A percentile compares a stretch with the other conserved stretches of the same genome.
Evolutionary conservation across 2,888 invertebrate species (phyloP).

Genomic region (Aquatica leii): DNA sequence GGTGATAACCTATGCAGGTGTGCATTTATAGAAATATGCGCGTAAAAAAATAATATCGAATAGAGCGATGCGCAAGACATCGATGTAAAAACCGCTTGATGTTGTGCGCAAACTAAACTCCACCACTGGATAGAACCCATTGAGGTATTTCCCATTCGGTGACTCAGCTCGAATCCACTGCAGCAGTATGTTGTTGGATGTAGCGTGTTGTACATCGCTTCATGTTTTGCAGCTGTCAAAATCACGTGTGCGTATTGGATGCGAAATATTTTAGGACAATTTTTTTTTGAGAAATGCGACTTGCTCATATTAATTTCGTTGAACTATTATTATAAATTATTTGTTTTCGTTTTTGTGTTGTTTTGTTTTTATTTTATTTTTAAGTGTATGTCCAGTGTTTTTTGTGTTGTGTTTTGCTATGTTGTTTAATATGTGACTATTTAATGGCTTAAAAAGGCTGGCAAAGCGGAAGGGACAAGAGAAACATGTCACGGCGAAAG

Average conservation of each 20-base stretch:
- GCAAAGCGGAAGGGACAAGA: conserved; percentile 54
- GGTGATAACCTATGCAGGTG: conserved; percentile 21
- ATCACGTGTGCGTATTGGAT: conserved; percentile 38
- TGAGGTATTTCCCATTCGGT: conserved; percentile 35
- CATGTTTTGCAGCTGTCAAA: conserved; percentile 35
- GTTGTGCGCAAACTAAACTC: conserved; percentile 34
- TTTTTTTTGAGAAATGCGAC: conserved; percentile 10
- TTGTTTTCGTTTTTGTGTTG: conserved; percentile 34
- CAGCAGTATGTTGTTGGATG: conserved; percentile 35
- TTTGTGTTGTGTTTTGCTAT: conserved; percentile 38
- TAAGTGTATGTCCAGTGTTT: conserved; percentile 36
- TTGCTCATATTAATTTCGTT: background rate
- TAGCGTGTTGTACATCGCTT: conserved; percentile 26
- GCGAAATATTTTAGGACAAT: conserved; percentile 19
- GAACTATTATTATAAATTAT: background rate
- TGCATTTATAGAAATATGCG: conserved; percentile 11
- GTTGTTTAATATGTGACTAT: conserved; percentile 49
- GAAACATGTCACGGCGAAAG: conserved; percentile 89
- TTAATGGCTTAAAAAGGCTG: conserved; percentile 60
- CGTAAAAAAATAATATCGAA: conserved; percentile 18
- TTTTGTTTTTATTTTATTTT: conserved; percentile 37
- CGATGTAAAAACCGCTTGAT: conserved; percentile 14
- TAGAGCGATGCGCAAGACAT: conserved; percentile 35
- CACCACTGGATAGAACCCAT: conserved; percentile 39
- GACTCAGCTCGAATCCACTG: conserved; percentile 33